Evolutionary conservation across 2,888 invertebrate genomes (phyloP).

Genomic region (Drosophila anomelani): DNA sequence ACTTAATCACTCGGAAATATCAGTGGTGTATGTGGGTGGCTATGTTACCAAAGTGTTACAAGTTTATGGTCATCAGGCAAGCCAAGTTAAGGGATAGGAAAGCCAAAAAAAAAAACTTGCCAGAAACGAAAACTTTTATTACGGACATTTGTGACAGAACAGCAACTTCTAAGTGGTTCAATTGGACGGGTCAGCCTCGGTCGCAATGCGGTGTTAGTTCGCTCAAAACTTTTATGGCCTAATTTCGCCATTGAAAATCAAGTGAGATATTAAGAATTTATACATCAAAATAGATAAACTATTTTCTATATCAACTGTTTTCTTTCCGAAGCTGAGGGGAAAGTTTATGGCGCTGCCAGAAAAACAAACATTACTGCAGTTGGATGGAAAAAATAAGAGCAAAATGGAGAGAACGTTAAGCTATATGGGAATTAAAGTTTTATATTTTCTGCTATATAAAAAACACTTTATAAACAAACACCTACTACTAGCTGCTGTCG

Average conservation of each 20-base stretch:
- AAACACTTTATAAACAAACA: not conserved
- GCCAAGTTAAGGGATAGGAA: constrained; percentile 12
- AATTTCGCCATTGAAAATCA: constrained; percentile 48
- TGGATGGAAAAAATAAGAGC: not conserved
- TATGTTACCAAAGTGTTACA: constrained; percentile 46
- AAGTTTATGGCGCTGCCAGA: constrained; percentile 1
- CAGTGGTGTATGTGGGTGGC: constrained; percentile 22
- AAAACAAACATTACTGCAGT: not conserved
- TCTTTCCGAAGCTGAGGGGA: not conserved
- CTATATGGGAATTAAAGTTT: no score
- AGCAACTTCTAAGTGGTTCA: constrained; percentile 54
- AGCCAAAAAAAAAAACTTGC: constrained; percentile 5
- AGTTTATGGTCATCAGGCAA: constrained; percentile 48
- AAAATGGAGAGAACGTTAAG: not conserved
- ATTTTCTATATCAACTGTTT: constrained; percentile 11
- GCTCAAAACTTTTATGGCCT: constrained; percentile 49
- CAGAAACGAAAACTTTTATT: constrained; percentile 49
- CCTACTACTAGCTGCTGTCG: not conserved
- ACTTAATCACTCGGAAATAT: constrained; percentile 68
- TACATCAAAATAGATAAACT: constrained; percentile 30
- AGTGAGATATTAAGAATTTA: constrained; percentile 34
- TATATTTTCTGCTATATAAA: not conserved
- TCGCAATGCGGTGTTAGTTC: constrained; percentile 43
- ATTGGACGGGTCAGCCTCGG: constrained; percentile 29
- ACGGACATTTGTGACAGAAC: constrained; percentile 34